These are phyloP conservation scores for Amazona finschi DNA, from an alignment of 2,797 vertebrate genomes.

Conservation along the genomic window DNA sequence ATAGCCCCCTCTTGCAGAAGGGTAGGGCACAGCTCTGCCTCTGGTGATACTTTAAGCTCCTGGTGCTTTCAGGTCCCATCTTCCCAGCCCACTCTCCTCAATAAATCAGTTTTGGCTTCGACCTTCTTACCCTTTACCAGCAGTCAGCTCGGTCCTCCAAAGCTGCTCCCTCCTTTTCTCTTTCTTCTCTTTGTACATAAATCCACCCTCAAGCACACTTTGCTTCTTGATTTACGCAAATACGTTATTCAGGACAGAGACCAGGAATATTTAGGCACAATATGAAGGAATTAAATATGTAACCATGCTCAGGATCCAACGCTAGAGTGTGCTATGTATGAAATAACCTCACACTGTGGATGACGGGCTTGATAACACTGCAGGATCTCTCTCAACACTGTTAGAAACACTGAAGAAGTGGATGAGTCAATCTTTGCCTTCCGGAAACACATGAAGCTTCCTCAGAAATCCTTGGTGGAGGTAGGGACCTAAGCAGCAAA, in stretches of 20 bases:
- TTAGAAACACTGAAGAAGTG: not conserved
- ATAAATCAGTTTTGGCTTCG: not conserved
- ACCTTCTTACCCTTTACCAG: not conserved
- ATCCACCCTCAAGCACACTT: not conserved
- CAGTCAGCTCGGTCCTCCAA: accelerated
- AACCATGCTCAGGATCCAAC: not conserved
- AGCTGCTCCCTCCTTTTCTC: not conserved
- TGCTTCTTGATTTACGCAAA: not conserved
- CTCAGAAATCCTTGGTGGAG: not conserved
- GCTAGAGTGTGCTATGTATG: not conserved
- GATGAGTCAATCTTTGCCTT: not conserved
- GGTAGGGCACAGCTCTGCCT: not conserved
- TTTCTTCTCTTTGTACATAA: not conserved
- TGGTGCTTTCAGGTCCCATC: not conserved
- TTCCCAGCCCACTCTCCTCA: not conserved
- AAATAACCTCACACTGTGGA: accelerated
- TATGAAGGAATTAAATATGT: not conserved
- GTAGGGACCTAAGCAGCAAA: not conserved
- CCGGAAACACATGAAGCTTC: not conserved
- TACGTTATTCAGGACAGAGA: not conserved
- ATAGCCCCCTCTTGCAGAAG: not conserved
- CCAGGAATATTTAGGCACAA: not conserved
- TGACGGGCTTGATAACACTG: accelerated
- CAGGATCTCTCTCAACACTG: accelerated
- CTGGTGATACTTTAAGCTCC: not conserved